These are phyloP conservation scores for Cerastis leucographa DNA, from an alignment of 2,888 invertebrate genomes.

Conservation along the genomic window DNA sequence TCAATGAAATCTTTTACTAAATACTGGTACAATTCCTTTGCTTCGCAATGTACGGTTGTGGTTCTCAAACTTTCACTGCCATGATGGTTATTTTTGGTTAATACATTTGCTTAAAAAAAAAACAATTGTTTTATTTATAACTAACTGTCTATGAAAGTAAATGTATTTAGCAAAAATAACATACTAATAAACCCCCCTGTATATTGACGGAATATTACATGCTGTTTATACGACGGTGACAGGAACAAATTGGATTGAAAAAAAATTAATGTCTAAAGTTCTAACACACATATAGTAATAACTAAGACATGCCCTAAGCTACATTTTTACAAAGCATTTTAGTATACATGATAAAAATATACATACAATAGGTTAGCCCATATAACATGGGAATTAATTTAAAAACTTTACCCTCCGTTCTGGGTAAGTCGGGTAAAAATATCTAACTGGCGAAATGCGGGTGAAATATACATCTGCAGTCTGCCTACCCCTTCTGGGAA, in stretches of 20 bases:
- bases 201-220: constrained; percentile 36
- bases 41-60: constrained; percentile 55
- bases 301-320: neutral
- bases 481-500: too few species aligned
- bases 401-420: neutral
- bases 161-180: constrained; percentile 88
- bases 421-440: too few species aligned
- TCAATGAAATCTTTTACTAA: neutral
- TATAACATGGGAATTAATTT: neutral
- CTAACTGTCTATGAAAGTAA: constrained; percentile 89
- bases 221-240: constrained; percentile 29
- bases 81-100: constrained; percentile 86
- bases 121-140: constrained; percentile 87
- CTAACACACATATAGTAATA: neutral
- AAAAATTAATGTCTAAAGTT: neutral
- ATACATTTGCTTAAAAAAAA: constrained; percentile 87
- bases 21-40: constrained; percentile 50
- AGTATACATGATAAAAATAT: too few species aligned
- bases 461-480: neutral
- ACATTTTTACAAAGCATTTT: neutral
- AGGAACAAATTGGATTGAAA: neutral
- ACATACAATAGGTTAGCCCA: too few species aligned
- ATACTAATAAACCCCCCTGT: constrained; percentile 73
- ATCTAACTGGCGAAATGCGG: neutral
- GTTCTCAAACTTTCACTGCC: constrained; percentile 58